Percentiles rank a stretch among this genome's conserved stretches.
Conservation (phyloP, 1,140 invertebrate species). For the Magallana angulata region DNA sequence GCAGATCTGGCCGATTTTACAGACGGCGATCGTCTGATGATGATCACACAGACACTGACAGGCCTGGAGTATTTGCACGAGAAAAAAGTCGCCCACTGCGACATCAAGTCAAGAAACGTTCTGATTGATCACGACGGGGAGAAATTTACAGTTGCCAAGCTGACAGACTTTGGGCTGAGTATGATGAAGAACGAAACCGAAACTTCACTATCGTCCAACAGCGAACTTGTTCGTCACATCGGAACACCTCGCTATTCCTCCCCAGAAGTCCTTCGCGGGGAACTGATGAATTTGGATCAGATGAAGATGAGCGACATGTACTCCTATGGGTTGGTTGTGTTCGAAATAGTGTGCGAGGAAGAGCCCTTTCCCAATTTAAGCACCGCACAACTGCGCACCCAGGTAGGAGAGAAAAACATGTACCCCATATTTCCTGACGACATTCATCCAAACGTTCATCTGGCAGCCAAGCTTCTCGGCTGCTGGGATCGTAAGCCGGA, state of each 20-base stretch:
- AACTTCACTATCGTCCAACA: constrained; percentile 26
- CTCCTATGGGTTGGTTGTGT: constrained; percentile 52
- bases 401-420: constrained; percentile 49
- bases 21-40: constrained; percentile 45
- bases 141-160: constrained; percentile 49
- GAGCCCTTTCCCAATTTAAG: constrained; percentile 59
- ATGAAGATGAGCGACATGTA: constrained; percentile 62
- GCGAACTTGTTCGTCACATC: constrained; percentile 46
- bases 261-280: constrained; percentile 63
- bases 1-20: constrained; percentile 25
- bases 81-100: constrained; percentile 54
- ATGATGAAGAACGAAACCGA: constrained; percentile 58
- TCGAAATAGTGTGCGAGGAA: constrained; percentile 58
- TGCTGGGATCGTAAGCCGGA: constrained; percentile 53
- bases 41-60: constrained; percentile 46
- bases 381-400: constrained; percentile 47
- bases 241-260: constrained; percentile 63
- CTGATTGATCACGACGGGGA: constrained; percentile 37
- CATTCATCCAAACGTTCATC: constrained; percentile 15
- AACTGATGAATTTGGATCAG: constrained; percentile 41
- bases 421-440: constrained; percentile 46
- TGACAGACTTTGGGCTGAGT: constrained; percentile 66
- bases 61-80: constrained; percentile 54
- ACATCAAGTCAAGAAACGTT: constrained; percentile 56
- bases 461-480: constrained; percentile 20